Base-by-base conservation (phyloP, 2,888 invertebrate species). In the Aphidoletes aphidimyza region DNA sequence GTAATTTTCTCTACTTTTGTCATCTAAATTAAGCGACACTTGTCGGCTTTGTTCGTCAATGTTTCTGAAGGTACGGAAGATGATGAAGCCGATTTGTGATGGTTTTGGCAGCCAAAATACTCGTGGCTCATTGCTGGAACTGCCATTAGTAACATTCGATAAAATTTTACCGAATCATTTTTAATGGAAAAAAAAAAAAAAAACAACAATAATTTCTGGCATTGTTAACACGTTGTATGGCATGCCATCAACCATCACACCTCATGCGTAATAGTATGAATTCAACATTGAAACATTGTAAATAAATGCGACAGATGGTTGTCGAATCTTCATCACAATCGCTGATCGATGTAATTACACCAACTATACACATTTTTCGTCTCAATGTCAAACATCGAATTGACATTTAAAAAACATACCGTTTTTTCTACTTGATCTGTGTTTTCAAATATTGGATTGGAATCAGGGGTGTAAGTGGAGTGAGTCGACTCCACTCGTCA, bases 321-420 rank as follows among this genome's bases (percentile, higher is more conserved):
- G n/a, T 54, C 54, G 26, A n/a, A 11, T 54, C 22, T n/a, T 54
- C 54, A 54, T 54, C 22, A 54, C 26, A 22, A n/a, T 54, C 47
- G 17, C 14, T 14, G 42, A 47, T 14, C 54, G 54, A 54, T 54
- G 54, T 54, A 54, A 54, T 54, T 54, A 22, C n/a, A 54, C 22
- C n/a, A 22, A 22, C 22, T 54, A 54, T 22, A 22, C 22, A 2
- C 54, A 54, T 26, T 54, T n/a, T 26, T 26, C 26, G 54, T 54
- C 26, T 54, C 54, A 54, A 54, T 69, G 69, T 69, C 69, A 69
- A 30, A 69, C n/a, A 14, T 69, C 30, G 54, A 54, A n/a, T 54
- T 54, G 22, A 30, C 22, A 54, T 54, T n/a, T n/a, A n/a, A n/a
- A n/a, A n/a, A n/a, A n/a, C n/a, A n/a, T n/a, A n/a, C n/a, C n/a